Percentiles rank a stretch among this genome's conserved stretches.
phyloP scores from a whole-genome alignment of 1,140 invertebrate species.

The Calliopsis andreniformis region DNA sequence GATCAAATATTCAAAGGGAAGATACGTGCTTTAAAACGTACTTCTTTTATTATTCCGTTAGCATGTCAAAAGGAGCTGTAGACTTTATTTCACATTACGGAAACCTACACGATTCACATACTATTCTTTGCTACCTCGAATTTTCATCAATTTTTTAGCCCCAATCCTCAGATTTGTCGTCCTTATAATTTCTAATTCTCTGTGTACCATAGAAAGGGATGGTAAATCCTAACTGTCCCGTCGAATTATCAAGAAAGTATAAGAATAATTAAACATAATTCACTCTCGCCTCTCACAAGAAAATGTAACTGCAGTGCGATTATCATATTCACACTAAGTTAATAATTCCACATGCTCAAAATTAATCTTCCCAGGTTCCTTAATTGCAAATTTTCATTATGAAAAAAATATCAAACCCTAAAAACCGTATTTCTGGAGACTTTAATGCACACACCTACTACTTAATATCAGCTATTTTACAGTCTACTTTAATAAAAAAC shows the following conservation, averaged over 20 bases:
- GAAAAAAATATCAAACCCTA: too few relatives aligned
- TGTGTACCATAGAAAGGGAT: background rate
- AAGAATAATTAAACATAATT: background rate
- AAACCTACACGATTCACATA: background rate
- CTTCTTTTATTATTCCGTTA: background rate
- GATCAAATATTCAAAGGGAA: background rate
- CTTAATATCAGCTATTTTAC: too few relatives aligned
- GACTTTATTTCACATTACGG: background rate
- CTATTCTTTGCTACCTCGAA: background rate
- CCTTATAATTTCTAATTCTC: background rate
- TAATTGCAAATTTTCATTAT: too few relatives aligned
- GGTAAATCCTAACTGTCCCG: background rate
- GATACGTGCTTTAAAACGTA: background rate
- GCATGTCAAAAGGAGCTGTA: background rate
- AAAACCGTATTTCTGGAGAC: too few relatives aligned
- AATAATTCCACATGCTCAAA: background rate
- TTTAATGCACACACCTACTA: too few relatives aligned
- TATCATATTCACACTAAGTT: background rate
- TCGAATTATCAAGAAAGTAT: background rate
- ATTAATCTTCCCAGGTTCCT: too few relatives aligned
- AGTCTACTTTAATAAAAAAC: too few relatives aligned
- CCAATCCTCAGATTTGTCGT: constrained; percentile 11
- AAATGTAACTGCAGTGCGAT: too few relatives aligned
- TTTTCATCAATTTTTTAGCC: background rate
- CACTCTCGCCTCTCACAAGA: constrained; percentile 19